A percentile compares a stretch with the other conserved stretches of the same genome.
Conservation (phyloP, 2,888 invertebrate species). For the Archaeoteleia sp. region DNA sequence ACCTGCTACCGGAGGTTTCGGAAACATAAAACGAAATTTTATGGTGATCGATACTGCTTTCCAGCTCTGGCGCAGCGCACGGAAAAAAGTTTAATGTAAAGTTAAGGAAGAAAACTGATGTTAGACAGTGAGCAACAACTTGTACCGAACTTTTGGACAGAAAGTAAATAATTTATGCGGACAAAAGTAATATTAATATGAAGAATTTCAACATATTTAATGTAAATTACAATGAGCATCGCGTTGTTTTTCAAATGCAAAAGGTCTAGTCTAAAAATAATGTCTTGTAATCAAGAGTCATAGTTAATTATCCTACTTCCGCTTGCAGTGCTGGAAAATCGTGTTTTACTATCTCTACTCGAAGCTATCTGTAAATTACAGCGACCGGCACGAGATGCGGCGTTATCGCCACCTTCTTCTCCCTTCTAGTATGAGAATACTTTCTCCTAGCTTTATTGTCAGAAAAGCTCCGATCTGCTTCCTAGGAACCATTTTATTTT, state of each 20-base stretch:
- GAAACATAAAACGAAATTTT: no score
- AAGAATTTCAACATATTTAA: no score
- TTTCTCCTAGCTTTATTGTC: slow-evolving; percentile 34
- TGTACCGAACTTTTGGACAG: no score
- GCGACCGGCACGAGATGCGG: slow-evolving; percentile 27
- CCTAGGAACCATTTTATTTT: slow-evolving; percentile 24
- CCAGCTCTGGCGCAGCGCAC: no score
- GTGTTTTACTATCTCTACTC: slow-evolving; percentile 40
- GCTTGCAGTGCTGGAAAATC: slow-evolving; percentile 38
- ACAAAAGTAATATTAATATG: no score
- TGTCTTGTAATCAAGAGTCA: slow-evolving; percentile 36
- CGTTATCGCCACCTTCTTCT: slow-evolving; percentile 42
- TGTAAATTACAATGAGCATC: slow-evolving; percentile 6
- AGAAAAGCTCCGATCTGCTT: slow-evolving; percentile 27
- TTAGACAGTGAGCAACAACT: no score
- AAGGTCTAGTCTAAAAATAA: slow-evolving; percentile 33
- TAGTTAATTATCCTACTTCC: slow-evolving; percentile 40
- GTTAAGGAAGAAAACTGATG: no score
- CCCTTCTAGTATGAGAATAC: slow-evolving; percentile 34
- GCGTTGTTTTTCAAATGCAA: slow-evolving; percentile 21
- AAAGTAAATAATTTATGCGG: no score
- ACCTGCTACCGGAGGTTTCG: no score
- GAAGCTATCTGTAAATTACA: slow-evolving; percentile 48
- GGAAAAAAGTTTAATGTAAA: no score
- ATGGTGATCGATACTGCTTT: no score